phyloP scores from a whole-genome alignment of 2,888 invertebrate genomes.

The Gymnocheta viridis region DNA sequence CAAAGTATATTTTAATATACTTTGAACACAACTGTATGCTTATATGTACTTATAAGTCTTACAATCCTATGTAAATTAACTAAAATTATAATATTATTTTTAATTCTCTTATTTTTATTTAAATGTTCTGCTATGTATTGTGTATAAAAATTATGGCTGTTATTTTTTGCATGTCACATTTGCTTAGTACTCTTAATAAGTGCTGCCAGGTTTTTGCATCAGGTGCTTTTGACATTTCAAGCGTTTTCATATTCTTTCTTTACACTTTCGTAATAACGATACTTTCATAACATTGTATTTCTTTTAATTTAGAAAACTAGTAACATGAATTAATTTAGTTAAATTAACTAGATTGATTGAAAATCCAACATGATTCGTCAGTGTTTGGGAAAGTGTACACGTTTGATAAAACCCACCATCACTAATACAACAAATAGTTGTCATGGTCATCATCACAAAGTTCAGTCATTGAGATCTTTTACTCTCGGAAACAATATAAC shows the following conservation, averaged over 20 bases:
- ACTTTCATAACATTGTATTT: conserved; percentile 54
- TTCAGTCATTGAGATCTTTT: conserved; percentile 12
- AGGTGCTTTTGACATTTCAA: conserved; percentile 18
- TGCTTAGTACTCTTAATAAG: not conserved
- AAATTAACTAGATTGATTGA: not conserved
- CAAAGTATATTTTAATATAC: no score
- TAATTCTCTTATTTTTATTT: no score
- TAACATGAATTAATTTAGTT: conserved; percentile 45
- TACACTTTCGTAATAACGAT: conserved; percentile 49
- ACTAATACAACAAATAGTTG: conserved; percentile 5
- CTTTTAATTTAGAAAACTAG: not conserved
- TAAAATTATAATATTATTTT: no score
- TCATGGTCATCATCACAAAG: not conserved
- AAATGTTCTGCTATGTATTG: no score
- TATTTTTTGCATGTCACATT: not conserved
- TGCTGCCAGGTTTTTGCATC: conserved; percentile 28
- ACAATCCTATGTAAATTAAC: no score
- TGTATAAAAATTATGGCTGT: not conserved
- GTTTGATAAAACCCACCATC: conserved; percentile 26
- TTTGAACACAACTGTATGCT: no score
- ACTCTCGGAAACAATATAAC: not conserved
- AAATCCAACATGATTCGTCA: conserved; percentile 56
- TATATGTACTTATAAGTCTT: no score
- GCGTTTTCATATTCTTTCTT: conserved; percentile 2
- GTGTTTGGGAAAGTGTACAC: conserved; percentile 50